Evolutionary conservation across 2,888 invertebrate genomes (phyloP).

Genomic region (Leptinotarsa peninsularis): DNA sequence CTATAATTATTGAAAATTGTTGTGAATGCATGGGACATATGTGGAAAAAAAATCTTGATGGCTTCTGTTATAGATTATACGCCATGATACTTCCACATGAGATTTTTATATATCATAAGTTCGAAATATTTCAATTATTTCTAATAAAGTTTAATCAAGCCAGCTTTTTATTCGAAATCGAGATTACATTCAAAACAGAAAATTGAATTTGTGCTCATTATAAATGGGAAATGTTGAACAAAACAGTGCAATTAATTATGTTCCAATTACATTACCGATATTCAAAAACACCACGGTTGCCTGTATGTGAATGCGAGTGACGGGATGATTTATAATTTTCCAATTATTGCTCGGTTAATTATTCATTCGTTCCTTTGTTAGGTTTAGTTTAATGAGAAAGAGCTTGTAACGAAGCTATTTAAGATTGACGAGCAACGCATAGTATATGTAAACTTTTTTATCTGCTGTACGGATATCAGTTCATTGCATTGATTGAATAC

Average conservation of each 20-base stretch:
- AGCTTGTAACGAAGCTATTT: slow-evolving; percentile 28
- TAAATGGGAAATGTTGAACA: slow-evolving; percentile 30
- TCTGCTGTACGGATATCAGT: too few species aligned
- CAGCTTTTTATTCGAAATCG: slow-evolving; percentile 14
- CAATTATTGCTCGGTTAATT: slow-evolving; percentile 36
- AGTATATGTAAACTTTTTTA: too few species aligned
- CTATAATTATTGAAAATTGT: too few species aligned
- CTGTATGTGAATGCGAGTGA: slow-evolving; percentile 19
- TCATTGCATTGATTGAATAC: too few species aligned
- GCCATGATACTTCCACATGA: not conserved
- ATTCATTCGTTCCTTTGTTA: slow-evolving; percentile 34
- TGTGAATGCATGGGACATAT: too few species aligned
- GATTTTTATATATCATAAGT: not conserved
- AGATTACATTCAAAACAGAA: slow-evolving; percentile 26
- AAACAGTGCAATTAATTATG: slow-evolving; percentile 38
- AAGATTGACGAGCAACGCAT: not conserved
- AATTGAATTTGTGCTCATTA: slow-evolving; percentile 32
- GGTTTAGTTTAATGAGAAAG: slow-evolving; percentile 31
- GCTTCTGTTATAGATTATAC: too few species aligned
- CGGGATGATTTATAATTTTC: slow-evolving; percentile 36
- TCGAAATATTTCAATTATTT: slow-evolving; percentile 12
- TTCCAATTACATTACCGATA: slow-evolving; percentile 37
- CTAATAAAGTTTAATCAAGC: slow-evolving; percentile 15
- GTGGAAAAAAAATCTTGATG: too few species aligned
- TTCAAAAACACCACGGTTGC: slow-evolving; percentile 28